Evolutionary conservation across 2,888 invertebrate species (phyloP).

Genomic region (Phanerotoma sp.): DNA sequence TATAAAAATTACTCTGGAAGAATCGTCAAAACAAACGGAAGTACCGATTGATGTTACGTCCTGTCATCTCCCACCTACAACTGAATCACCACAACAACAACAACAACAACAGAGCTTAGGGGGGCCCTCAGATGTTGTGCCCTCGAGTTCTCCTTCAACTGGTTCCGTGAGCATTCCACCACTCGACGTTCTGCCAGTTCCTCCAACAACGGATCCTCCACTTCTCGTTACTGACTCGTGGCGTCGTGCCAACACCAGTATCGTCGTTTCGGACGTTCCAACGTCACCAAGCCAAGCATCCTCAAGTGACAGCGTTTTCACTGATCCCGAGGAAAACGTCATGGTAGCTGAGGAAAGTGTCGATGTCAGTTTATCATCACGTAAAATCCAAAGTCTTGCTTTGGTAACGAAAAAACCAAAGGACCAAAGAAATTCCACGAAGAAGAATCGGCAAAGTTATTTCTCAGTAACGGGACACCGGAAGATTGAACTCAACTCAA

Average conservation of each 20-base stretch:
- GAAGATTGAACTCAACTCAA: slow-evolving; percentile 65
- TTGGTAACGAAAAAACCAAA: slow-evolving; percentile 32
- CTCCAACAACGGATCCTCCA: slow-evolving; percentile 37
- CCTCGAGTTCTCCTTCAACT: slow-evolving; percentile 13
- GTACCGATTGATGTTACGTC: slow-evolving; percentile 16
- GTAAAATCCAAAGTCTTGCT: not conserved
- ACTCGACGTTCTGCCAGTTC: slow-evolving; percentile 33
- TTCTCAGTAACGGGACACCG: slow-evolving; percentile 66
- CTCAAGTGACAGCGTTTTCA: slow-evolving; percentile 74
- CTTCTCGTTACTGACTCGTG: slow-evolving; percentile 56
- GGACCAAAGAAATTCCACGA: slow-evolving; percentile 30
- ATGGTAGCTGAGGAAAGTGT: slow-evolving; percentile 61
- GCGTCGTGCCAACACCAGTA: slow-evolving; percentile 51
- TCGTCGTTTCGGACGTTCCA: slow-evolving; percentile 44
- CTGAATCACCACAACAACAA: not conserved
- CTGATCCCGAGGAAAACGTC: slow-evolving; percentile 64
- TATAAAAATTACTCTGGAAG: slow-evolving; percentile 13
- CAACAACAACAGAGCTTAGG: not conserved
- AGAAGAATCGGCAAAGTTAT: slow-evolving; percentile 23
- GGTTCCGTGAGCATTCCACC: slow-evolving; percentile 30
- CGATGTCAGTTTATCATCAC: slow-evolving; percentile 26
- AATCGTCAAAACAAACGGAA: slow-evolving; percentile 14
- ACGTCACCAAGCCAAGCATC: slow-evolving; percentile 62
- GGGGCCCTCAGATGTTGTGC: slow-evolving; percentile 7
- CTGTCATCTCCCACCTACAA: slow-evolving; percentile 1